These are phyloP conservation scores for Myanophis thanlyinensis DNA, from an alignment of 2,113 vertebrate species.

Conservation along the genomic window DNA sequence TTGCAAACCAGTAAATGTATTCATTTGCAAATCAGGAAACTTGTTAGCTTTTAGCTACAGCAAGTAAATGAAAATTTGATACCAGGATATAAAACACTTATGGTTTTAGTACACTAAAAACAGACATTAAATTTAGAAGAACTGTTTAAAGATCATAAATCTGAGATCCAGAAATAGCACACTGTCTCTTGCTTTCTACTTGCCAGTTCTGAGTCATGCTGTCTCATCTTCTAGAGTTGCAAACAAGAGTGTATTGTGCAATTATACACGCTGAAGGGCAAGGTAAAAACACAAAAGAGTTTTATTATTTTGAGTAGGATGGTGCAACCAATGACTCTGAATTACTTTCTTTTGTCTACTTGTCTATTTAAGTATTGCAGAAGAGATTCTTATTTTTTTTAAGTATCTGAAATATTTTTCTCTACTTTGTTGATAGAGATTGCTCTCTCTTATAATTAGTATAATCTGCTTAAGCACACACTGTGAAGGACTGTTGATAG, in stretches of 20 bases:
- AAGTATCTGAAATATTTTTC: neutral
- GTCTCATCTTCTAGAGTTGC: neutral
- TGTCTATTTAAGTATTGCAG: neutral
- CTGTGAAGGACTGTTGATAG: neutral
- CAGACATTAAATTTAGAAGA: slow-evolving; percentile 19
- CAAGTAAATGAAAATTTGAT: slow-evolving; percentile 11
- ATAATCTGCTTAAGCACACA: neutral
- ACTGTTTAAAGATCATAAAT: neutral
- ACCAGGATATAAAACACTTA: slow-evolving; percentile 7
- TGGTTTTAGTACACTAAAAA: neutral
- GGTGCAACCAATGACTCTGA: slow-evolving; percentile 17
- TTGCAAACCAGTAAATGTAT: neutral
- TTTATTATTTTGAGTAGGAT: slow-evolving; percentile 23
- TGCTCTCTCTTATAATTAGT: neutral
- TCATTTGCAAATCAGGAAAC: slow-evolving; percentile 3
- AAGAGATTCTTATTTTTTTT: neutral
- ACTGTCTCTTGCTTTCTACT: neutral
- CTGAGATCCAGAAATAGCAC: accelerated
- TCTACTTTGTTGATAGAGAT: neutral
- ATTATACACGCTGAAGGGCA: neutral
- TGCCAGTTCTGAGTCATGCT: neutral
- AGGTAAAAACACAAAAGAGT: neutral
- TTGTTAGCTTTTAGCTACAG: neutral
- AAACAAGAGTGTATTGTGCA: slow-evolving; percentile 16
- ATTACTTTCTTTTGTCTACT: slow-evolving; percentile 9